Evolutionary conservation across 2,113 vertebrate species (phyloP).

Genomic region (Anoplopoma fimbria): DNA sequence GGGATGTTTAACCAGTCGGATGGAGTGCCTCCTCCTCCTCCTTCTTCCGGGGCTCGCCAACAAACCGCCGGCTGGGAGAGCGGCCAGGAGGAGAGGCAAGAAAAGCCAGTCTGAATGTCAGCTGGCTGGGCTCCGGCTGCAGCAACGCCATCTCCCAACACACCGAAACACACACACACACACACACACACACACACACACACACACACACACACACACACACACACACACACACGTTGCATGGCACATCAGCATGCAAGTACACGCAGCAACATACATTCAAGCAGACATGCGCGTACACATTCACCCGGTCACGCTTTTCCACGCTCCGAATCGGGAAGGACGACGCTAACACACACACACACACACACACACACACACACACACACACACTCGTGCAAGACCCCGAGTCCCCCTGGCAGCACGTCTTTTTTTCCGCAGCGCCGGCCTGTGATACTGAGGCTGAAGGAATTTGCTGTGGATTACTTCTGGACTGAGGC

Average conservation of each 20-base stretch:
- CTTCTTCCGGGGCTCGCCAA: constrained; percentile 56
- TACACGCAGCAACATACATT: constrained; percentile 29
- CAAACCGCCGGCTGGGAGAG: constrained; percentile 75
- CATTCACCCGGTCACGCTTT: constrained; percentile 46
- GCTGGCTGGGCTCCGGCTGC: constrained; percentile 72
- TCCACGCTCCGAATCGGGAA: constrained; percentile 34
- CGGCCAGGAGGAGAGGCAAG: constrained; percentile 73
- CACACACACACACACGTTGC: background rate
- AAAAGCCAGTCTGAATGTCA: constrained; percentile 80
- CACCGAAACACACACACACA: constrained; percentile 41
- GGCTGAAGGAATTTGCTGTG: constrained; percentile 86
- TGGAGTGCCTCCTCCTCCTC: constrained; percentile 76
- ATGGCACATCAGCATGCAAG: constrained; percentile 41
- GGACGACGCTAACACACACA: constrained; percentile 22
- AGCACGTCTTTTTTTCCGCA: constrained; percentile 62
- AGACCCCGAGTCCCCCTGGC: constrained; percentile 65
- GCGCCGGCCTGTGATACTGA: constrained; percentile 78
- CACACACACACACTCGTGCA: constrained; percentile 34
- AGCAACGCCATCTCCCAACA: constrained; percentile 44
- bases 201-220: background rate
- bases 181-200: background rate
- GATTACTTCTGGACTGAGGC: constrained; percentile 86
- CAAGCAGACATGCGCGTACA: constrained; percentile 42
- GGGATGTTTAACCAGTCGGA: constrained; percentile 74
- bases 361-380: constrained; percentile 40